These are phyloP conservation scores for Drosophila hamatofila DNA, from an alignment of 2,888 invertebrate genomes.

Conservation along the genomic window DNA sequence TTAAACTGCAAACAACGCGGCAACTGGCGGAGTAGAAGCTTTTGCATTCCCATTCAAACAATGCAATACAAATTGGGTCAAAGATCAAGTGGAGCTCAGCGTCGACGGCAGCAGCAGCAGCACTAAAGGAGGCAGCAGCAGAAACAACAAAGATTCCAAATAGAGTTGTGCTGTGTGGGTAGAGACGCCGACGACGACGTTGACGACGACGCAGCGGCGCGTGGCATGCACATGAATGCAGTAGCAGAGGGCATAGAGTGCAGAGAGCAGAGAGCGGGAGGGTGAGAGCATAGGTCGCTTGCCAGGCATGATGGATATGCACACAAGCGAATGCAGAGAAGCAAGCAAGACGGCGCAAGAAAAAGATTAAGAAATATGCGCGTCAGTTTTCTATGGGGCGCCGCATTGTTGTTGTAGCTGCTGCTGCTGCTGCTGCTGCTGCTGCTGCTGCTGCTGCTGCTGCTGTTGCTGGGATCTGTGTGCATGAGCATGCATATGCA, in stretches of 20 bases:
- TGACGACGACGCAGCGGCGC: constrained; percentile 70
- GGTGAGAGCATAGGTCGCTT: constrained; percentile 69
- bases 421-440: constrained; percentile 18
- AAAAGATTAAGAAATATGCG: constrained; percentile 79
- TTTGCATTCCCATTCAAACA: constrained; percentile 75
- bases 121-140: constrained; percentile 19
- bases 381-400: constrained; percentile 57
- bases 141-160: constrained; percentile 59
- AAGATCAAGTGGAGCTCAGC: constrained; percentile 81
- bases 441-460: constrained; percentile 25
- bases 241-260: constrained; percentile 45
- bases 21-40: constrained; percentile 55
- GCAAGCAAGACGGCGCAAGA: constrained; percentile 58
- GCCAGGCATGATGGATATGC: constrained; percentile 76
- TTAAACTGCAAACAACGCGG: constrained; percentile 59
- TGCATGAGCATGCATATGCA: constrained; percentile 70
- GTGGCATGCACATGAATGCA: constrained; percentile 70
- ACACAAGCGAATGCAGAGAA: constrained; percentile 42
- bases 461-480: constrained; percentile 40
- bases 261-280: constrained; percentile 23
- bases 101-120: constrained; percentile 43
- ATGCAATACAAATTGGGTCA: constrained; percentile 81
- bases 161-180: constrained; percentile 66
- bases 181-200: constrained; percentile 32
- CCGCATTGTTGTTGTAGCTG: constrained; percentile 43